Conservation (phyloP, 2,888 invertebrate species). For the Chironomus riparius region DNA sequence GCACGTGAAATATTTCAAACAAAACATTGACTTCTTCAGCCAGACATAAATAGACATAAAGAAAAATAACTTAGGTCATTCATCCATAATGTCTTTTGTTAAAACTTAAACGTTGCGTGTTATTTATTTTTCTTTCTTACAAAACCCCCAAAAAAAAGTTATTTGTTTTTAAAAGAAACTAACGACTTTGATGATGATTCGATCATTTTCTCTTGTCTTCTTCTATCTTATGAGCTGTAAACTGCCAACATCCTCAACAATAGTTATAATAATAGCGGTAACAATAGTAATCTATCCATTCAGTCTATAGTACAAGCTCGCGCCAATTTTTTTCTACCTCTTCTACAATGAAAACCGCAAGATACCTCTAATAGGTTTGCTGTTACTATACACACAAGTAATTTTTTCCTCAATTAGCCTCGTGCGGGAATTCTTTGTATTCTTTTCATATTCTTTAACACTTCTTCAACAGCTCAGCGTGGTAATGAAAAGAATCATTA, state of each 20-base stretch:
- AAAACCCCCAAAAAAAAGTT: too few relatives aligned
- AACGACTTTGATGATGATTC: not conserved
- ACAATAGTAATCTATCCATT: not conserved
- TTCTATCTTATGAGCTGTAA: not conserved
- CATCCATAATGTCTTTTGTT: too few relatives aligned
- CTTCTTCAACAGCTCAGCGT: not conserved
- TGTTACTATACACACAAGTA: not conserved
- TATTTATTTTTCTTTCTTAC: too few relatives aligned
- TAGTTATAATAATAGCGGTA: not conserved
- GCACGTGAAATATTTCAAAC: too few relatives aligned
- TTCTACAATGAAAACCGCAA: not conserved
- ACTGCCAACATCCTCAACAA: not conserved
- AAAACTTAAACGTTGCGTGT: too few relatives aligned
- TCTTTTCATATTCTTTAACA: not conserved
- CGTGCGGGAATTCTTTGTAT: not conserved
- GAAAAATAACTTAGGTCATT: too few relatives aligned
- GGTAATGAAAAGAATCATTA: not conserved
- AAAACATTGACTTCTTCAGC: too few relatives aligned
- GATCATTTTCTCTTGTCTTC: not conserved
- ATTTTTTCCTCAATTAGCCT: not conserved
- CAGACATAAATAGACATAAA: too few relatives aligned
- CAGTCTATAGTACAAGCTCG: not conserved
- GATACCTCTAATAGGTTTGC: not conserved
- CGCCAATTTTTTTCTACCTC: not conserved
- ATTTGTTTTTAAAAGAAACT: too few relatives aligned